Percentiles rank a stretch among this genome's conserved stretches.
These are phyloP conservation scores for Poicephalus meyeri DNA, from an alignment of 2,113 vertebrate species.

Conservation along the genomic window DNA sequence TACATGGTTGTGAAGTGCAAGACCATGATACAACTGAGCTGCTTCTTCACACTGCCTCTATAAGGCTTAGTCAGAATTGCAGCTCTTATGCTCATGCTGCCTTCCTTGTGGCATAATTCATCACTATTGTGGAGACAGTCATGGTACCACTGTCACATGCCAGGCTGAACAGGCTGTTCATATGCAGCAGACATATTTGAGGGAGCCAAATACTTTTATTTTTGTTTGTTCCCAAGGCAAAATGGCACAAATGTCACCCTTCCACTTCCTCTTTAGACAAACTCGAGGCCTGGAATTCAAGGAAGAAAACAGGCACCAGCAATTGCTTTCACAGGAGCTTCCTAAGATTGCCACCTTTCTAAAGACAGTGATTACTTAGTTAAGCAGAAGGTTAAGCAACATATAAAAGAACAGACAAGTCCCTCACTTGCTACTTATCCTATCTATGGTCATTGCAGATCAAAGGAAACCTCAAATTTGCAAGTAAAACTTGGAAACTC, in stretches of 20 bases:
- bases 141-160: not conserved
- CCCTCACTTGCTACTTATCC: not conserved
- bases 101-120: not conserved
- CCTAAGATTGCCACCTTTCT: not conserved
- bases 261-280: not conserved
- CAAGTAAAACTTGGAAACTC: not conserved
- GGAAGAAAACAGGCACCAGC: not conserved
- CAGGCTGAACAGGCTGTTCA: not conserved
- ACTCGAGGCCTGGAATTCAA: not conserved
- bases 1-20: not conserved
- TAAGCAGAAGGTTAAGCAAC: not conserved
- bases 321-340: not conserved
- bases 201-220: not conserved
- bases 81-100: not conserved
- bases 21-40: not conserved
- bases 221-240: not conserved
- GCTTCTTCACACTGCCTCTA: not conserved
- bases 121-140: not conserved
- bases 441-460: not conserved
- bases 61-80: not conserved
- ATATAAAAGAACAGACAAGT: not conserved
- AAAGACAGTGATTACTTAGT: not conserved
- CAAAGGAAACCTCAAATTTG: not conserved
- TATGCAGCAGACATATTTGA: not conserved
- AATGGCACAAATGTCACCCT: not conserved